Conservation (phyloP, 2,797 vertebrate genomes). For the Sebastes reedi region DNA sequence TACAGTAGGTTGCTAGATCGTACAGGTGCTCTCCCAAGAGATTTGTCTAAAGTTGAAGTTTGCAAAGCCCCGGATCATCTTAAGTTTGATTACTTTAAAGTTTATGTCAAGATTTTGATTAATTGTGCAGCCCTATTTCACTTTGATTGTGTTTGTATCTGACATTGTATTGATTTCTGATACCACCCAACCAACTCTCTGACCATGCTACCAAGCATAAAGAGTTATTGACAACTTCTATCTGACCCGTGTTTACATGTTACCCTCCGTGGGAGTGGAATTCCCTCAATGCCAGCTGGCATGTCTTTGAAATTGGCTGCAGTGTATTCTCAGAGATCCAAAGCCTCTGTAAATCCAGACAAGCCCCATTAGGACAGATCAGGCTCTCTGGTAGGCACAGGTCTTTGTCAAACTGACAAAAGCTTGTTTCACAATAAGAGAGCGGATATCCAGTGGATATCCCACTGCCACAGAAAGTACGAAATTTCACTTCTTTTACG, state of each 20-base stretch:
- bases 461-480: constrained; percentile 12
- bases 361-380: constrained; percentile 43
- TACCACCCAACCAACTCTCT: not conserved
- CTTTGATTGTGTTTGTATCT: not conserved
- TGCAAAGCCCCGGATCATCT: not conserved
- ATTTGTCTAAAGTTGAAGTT: not conserved
- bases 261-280: not conserved
- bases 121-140: not conserved
- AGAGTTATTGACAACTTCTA: not conserved
- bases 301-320: constrained; percentile 1
- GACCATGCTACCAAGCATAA: not conserved
- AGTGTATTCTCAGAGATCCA: constrained; percentile 21
- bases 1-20: not conserved
- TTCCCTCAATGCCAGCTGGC: not conserved
- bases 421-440: constrained; percentile 28
- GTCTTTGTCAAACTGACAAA: constrained; percentile 56
- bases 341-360: constrained; percentile 41
- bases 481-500: constrained; percentile 17
- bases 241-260: not conserved
- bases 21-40: not conserved
- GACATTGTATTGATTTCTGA: not conserved
- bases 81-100: not conserved
- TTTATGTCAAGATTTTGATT: not conserved
- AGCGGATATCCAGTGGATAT: constrained; percentile 14
- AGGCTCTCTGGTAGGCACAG: constrained; percentile 13